Evolutionary conservation across 2,888 invertebrate species (phyloP).

Genomic region (Cosmia pyralina): DNA sequence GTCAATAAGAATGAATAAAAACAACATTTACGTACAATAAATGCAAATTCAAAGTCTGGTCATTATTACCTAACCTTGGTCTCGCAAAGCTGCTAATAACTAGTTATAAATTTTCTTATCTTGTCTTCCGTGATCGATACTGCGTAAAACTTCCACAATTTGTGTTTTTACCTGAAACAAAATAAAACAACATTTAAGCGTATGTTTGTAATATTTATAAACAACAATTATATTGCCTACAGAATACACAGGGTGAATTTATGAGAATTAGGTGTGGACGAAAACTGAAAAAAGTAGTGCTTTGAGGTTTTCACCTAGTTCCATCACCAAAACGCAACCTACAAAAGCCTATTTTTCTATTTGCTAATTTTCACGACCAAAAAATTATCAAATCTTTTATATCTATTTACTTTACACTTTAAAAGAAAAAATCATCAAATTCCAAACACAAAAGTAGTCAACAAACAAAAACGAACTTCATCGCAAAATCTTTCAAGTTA

Average conservation of each 20-base stretch:
- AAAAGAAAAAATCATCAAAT: background rate
- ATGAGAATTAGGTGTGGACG: background rate
- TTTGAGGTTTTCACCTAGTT: background rate
- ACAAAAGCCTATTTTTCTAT: background rate
- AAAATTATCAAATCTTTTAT: background rate
- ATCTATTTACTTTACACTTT: too few relatives aligned
- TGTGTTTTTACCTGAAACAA: constrained; percentile 54
- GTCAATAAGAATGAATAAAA: background rate
- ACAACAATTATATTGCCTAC: background rate
- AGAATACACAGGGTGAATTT: background rate
- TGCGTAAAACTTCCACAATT: constrained; percentile 2
- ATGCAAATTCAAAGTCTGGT: background rate
- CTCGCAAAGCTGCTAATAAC: background rate
- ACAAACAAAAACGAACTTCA: background rate
- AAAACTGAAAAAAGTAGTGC: background rate
- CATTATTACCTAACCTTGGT: constrained; percentile 9
- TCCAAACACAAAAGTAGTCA: background rate
- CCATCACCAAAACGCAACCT: background rate
- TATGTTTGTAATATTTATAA: background rate
- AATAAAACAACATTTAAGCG: constrained; percentile 29
- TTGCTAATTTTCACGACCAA: background rate
- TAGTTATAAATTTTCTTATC: constrained; percentile 1
- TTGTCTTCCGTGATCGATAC: constrained; percentile 2
- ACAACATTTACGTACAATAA: background rate
- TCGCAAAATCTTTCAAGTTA: constrained; percentile 6